These are phyloP conservation scores for Caradrina kadenii DNA, from an alignment of 2,888 invertebrate genomes.

Conservation along the genomic window DNA sequence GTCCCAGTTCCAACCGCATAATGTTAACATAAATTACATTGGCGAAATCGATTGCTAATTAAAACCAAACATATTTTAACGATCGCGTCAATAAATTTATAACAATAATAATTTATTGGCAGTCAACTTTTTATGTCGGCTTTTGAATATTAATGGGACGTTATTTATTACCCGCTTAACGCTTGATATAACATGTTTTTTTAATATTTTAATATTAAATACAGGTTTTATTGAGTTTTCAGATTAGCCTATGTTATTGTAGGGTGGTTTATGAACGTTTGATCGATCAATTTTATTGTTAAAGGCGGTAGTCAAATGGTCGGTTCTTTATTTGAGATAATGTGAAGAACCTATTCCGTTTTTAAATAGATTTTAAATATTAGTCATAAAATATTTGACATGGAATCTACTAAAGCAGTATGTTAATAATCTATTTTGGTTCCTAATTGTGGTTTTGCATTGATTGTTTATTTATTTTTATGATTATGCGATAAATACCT, in stretches of 20 bases:
- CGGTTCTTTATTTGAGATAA: slow-evolving; percentile 16
- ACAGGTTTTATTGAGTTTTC: slow-evolving; percentile 52
- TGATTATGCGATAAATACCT: too few relatives aligned
- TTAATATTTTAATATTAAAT: slow-evolving; percentile 55
- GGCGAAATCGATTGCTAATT: slow-evolving; percentile 72
- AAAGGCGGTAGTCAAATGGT: slow-evolving; percentile 27
- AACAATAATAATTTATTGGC: slow-evolving; percentile 76
- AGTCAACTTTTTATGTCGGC: slow-evolving; percentile 73
- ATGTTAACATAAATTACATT: slow-evolving; percentile 65
- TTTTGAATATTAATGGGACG: slow-evolving; percentile 75
- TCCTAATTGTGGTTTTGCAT: too few relatives aligned
- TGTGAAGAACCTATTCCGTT: slow-evolving; percentile 1
- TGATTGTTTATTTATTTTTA: too few relatives aligned
- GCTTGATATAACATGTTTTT: slow-evolving; percentile 60
- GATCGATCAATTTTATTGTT: slow-evolving; percentile 37
- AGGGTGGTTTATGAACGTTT: slow-evolving; percentile 20
- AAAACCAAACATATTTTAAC: slow-evolving; percentile 77
- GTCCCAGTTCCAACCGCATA: slow-evolving; percentile 58
- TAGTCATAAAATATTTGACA: neutral
- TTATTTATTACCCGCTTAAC: slow-evolving; percentile 69
- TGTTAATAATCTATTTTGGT: neutral
- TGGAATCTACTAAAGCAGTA: neutral
- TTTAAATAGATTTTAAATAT: slow-evolving; percentile 7
- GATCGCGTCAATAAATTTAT: slow-evolving; percentile 75
- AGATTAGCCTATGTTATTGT: slow-evolving; percentile 42